Conservation (phyloP, 2,113 vertebrate species). For the Mirounga angustirostris region DNA sequence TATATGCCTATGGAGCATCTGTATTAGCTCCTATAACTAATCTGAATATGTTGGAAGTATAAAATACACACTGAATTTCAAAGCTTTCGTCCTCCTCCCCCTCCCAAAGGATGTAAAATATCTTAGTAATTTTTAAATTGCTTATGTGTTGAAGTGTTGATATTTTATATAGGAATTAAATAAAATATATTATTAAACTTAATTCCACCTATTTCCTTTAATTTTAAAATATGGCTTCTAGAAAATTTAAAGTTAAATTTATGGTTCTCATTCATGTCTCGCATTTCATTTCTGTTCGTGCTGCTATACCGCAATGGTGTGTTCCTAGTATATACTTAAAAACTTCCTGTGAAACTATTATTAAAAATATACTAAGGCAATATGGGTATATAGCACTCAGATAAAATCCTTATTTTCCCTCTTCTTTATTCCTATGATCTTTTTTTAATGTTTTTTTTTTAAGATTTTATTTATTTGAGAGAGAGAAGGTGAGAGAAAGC, state of each 20-base stretch:
- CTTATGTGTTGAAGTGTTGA: not conserved
- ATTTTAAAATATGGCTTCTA: slow-evolving; percentile 21
- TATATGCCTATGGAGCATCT: not conserved
- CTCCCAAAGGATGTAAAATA: not conserved
- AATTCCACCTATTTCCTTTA: not conserved
- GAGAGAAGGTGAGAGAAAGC: too few species aligned
- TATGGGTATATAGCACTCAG: not conserved
- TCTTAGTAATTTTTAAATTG: not conserved
- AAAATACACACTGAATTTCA: not conserved
- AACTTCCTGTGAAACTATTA: not conserved
- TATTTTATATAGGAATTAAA: not conserved
- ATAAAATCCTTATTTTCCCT: not conserved
- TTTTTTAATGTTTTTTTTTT: not conserved
- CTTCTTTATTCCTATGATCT: slow-evolving; percentile 6
- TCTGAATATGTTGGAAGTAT: not conserved
- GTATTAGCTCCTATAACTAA: not conserved
- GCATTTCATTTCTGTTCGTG: not conserved
- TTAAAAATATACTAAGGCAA: not conserved
- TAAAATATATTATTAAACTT: slow-evolving; percentile 39
- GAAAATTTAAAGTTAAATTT: not conserved
- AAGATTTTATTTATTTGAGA: too few species aligned
- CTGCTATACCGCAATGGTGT: not conserved
- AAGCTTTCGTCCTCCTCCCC: not conserved
- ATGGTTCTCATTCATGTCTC: not conserved
- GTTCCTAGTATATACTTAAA: not conserved